Percentiles rank a stretch among this genome's conserved stretches.
phyloP scores from a whole-genome alignment of 2,113 vertebrate species.

The Chionodraco myersi region DNA sequence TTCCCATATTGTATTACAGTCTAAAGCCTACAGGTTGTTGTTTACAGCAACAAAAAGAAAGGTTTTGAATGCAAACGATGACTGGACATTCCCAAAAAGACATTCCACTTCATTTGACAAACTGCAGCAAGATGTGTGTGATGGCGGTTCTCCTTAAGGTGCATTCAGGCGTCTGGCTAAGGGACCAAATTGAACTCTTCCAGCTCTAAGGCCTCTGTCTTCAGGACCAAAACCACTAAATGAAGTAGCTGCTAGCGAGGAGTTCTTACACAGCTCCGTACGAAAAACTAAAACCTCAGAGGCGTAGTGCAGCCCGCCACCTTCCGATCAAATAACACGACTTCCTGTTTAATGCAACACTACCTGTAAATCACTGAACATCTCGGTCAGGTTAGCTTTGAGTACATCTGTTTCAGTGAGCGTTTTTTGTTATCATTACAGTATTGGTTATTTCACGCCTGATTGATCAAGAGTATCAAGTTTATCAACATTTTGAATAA shows the following conservation, averaged over 20 bases:
- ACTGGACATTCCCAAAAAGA: constrained; percentile 21
- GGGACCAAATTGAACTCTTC: constrained; percentile 65
- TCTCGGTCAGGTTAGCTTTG: constrained; percentile 32
- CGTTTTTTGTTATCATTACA: constrained; percentile 67
- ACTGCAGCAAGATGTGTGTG: constrained; percentile 34
- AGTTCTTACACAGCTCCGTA: constrained; percentile 19
- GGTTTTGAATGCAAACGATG: not conserved
- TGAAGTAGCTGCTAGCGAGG: constrained; percentile 65
- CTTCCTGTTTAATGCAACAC: constrained; percentile 43
- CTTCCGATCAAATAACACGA: constrained; percentile 21
- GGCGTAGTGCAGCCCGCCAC: not conserved
- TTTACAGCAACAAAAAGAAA: not conserved
- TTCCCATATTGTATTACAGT: constrained; percentile 27
- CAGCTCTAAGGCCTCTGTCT: constrained; percentile 36
- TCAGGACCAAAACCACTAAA: constrained; percentile 74
- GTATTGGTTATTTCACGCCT: constrained; percentile 75
- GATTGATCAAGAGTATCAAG: constrained; percentile 74
- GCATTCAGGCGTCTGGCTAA: constrained; percentile 47
- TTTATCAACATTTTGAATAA: constrained; percentile 79
- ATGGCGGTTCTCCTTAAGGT: constrained; percentile 3
- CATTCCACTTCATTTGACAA: constrained; percentile 48
- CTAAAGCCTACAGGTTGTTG: constrained; percentile 13
- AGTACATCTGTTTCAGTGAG: constrained; percentile 39
- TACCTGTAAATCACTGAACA: constrained; percentile 29
- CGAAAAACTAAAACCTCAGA: constrained; percentile 14